Evolutionary conservation across 2,113 vertebrate species (phyloP).

Genomic region (Fulmarus glacialis): DNA sequence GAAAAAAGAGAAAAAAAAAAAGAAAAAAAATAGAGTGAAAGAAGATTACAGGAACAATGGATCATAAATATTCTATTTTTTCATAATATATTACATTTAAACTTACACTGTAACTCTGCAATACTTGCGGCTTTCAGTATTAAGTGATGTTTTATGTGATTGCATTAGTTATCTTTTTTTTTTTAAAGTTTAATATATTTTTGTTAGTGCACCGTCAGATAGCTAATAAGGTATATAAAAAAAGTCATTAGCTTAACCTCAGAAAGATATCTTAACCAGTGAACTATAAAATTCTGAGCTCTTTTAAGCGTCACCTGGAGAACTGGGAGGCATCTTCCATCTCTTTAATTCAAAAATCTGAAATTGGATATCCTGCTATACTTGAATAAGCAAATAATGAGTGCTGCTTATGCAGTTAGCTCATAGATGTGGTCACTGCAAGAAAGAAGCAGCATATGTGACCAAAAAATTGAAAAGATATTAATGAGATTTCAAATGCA

Average conservation of each 20-base stretch:
- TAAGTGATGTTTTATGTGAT: slow-evolving; percentile 35
- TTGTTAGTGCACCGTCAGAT: slow-evolving; percentile 54
- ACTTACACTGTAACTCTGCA: not conserved
- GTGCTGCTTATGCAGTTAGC: slow-evolving; percentile 41
- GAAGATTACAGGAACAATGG: not conserved
- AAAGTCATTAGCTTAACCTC: slow-evolving; percentile 67
- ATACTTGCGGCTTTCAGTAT: not conserved
- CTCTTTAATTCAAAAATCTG: slow-evolving; percentile 58
- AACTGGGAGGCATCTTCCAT: slow-evolving; percentile 41
- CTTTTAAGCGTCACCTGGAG: slow-evolving; percentile 62
- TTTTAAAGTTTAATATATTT: slow-evolving; percentile 39
- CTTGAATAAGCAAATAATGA: slow-evolving; percentile 72
- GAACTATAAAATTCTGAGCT: slow-evolving; percentile 67
- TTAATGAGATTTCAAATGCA: slow-evolving; percentile 50
- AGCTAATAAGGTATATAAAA: slow-evolving; percentile 67
- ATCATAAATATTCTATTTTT: not conserved
- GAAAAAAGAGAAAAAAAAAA: not conserved
- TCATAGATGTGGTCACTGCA: slow-evolving; percentile 42
- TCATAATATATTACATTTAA: not conserved
- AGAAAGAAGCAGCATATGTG: not conserved
- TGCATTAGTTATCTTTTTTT: not conserved
- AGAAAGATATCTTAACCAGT: slow-evolving; percentile 61
- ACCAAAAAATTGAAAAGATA: slow-evolving; percentile 29
- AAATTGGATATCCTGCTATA: slow-evolving; percentile 70
- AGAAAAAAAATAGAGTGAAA: not conserved